Evolutionary conservation across 2,888 invertebrate species (phyloP).

Genomic region (Latrodectus hesperus): DNA sequence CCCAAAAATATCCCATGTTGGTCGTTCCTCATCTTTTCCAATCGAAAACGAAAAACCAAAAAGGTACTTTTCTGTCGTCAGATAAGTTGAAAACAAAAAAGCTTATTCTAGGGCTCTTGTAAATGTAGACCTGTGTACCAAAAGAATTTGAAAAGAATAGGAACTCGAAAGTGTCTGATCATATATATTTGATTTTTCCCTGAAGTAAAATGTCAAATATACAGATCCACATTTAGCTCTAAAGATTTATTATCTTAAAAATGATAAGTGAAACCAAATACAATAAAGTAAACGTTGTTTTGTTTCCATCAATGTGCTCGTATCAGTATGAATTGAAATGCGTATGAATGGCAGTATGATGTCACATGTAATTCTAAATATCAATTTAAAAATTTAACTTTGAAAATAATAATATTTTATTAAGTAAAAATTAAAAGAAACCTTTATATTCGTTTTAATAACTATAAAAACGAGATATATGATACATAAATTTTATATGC

Average conservation of each 20-base stretch:
- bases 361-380: too few relatives aligned
- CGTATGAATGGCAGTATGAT: too few relatives aligned
- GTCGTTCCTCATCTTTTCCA: constrained; percentile 35
- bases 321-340: too few relatives aligned
- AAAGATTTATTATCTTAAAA: constrained; percentile 11
- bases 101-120: constrained; percentile 19
- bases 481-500: too few relatives aligned
- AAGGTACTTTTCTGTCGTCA: constrained; percentile 21
- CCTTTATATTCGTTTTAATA: too few relatives aligned
- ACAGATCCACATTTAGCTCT: constrained; percentile 13
- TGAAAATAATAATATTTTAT: too few relatives aligned
- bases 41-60: constrained; percentile 5
- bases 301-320: too few relatives aligned
- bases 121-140: constrained; percentile 14
- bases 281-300: too few relatives aligned
- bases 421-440: too few relatives aligned
- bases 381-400: too few relatives aligned
- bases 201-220: neutral
- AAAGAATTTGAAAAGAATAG: neutral
- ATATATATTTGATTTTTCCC: constrained; percentile 8
- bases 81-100: constrained; percentile 14
- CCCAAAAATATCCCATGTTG: constrained; percentile 2
- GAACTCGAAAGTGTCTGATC: neutral
- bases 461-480: too few relatives aligned
- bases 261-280: too few relatives aligned